Evolutionary conservation across 1,140 invertebrate species (phyloP).

Genomic region (Sweltsa coloradensis): DNA sequence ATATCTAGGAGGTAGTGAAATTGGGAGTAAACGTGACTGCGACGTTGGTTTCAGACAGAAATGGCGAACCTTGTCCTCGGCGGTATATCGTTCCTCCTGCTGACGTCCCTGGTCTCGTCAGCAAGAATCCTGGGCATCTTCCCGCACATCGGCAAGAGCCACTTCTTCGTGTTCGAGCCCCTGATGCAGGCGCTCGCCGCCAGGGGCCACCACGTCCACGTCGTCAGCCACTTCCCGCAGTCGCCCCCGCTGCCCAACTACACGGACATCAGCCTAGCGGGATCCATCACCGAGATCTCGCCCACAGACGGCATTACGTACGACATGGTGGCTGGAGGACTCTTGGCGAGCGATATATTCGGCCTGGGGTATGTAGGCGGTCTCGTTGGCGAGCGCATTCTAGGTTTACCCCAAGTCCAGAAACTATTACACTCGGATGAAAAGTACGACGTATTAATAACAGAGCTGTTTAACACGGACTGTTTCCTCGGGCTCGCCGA

Average conservation of each 20-base stretch:
- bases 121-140: slow-evolving; percentile 28
- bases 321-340: background rate
- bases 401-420: background rate
- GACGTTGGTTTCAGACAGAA: slow-evolving; percentile 6
- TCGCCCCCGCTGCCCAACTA: slow-evolving; percentile 26
- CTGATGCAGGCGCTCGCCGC: slow-evolving; percentile 38
- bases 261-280: slow-evolving; percentile 10
- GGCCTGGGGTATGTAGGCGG: background rate
- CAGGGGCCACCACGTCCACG: slow-evolving; percentile 41
- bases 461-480: background rate
- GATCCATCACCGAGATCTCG: background rate
- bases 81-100: background rate
- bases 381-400: background rate
- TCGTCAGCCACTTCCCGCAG: slow-evolving; percentile 36
- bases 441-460: background rate
- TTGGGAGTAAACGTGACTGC: too few species aligned
- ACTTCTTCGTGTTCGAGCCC: slow-evolving; percentile 38
- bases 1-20: too few species aligned
- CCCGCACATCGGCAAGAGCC: slow-evolving; percentile 36
- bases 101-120: slow-evolving; percentile 12
- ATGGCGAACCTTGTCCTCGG: background rate
- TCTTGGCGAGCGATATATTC: background rate
- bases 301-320: background rate
- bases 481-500: background rate
- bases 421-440: background rate